A percentile compares a stretch with the other conserved stretches of the same genome.
Evolutionary conservation across 2,113 vertebrate species (phyloP).

Genomic region (Archilochus colubris): DNA sequence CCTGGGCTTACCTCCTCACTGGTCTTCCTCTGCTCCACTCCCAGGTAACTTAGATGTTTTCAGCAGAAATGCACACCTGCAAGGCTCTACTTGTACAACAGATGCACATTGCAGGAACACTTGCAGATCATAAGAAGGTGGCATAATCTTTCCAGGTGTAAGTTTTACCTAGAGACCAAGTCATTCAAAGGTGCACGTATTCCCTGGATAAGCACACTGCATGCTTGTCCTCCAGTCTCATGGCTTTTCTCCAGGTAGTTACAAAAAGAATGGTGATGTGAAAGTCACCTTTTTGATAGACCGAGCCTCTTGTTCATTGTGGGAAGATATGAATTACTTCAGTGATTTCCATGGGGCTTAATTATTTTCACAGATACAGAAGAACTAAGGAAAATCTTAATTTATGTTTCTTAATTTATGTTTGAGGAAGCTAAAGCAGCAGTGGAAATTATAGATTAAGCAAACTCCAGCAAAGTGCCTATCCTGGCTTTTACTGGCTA

Average conservation of each 20-base stretch:
- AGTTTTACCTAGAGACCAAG: neutral
- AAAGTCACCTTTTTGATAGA: conserved; percentile 3
- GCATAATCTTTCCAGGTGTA: neutral
- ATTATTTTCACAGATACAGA: neutral
- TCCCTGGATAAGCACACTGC: neutral
- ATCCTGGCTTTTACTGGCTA: neutral
- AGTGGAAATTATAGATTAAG: neutral
- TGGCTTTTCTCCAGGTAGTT: neutral
- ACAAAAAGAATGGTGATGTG: neutral
- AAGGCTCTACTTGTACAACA: neutral
- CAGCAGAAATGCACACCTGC: neutral
- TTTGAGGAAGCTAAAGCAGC: neutral
- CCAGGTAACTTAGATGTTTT: neutral
- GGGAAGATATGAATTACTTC: neutral
- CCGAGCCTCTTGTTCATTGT: neutral
- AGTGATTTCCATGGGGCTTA: neutral
- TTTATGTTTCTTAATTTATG: neutral
- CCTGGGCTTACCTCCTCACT: neutral
- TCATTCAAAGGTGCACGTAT: neutral
- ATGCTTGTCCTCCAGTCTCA: neutral
- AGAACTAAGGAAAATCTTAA: neutral
- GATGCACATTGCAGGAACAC: neutral
- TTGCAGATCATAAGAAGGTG: neutral
- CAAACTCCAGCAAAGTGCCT: neutral
- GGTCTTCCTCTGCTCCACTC: neutral